A percentile compares a stretch with the other conserved stretches of the same genome.
Conservation (phyloP, 2,797 vertebrate species). For the Hydrophis major region DNA sequence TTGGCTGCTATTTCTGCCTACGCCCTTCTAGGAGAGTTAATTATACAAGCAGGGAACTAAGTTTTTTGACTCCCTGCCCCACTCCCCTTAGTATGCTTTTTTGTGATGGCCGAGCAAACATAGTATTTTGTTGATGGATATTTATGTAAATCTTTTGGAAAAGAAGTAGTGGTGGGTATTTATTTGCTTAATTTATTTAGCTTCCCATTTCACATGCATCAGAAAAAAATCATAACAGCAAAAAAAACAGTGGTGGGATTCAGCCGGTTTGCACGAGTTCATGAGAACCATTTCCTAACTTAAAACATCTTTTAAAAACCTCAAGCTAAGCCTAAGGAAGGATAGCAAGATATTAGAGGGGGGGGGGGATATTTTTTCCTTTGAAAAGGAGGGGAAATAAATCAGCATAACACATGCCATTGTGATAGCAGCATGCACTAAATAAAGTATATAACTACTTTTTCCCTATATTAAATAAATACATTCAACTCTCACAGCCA, state of each 20-base stretch:
- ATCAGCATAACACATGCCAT: conserved; percentile 25
- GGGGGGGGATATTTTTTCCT: background rate
- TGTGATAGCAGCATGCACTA: conserved; percentile 46
- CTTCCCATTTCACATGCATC: too few species aligned
- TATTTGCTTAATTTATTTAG: too few species aligned
- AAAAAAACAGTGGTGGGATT: too few species aligned
- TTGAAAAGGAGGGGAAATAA: background rate
- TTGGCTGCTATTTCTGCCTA: background rate
- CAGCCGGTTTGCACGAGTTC: too few species aligned
- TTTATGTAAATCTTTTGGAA: too few species aligned
- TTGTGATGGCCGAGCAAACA: too few species aligned
- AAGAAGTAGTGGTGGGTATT: too few species aligned
- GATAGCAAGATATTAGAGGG: conserved; percentile 26
- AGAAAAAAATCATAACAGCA: too few species aligned
- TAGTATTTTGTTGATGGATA: too few species aligned
- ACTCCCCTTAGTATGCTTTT: background rate
- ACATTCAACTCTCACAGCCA: conserved; percentile 27
- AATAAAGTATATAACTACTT: conserved; percentile 52
- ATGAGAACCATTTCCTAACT: too few species aligned
- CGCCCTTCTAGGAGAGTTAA: background rate
- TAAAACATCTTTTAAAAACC: conserved; percentile 19
- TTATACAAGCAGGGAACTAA: background rate
- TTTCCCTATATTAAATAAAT: conserved; percentile 59
- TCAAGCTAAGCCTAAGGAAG: background rate
- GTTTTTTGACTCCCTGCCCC: background rate